A percentile compares a stretch with the other conserved stretches of the same genome.
phyloP scores from a whole-genome alignment of 2,113 vertebrate species.

The Psephotus haematonotus region DNA sequence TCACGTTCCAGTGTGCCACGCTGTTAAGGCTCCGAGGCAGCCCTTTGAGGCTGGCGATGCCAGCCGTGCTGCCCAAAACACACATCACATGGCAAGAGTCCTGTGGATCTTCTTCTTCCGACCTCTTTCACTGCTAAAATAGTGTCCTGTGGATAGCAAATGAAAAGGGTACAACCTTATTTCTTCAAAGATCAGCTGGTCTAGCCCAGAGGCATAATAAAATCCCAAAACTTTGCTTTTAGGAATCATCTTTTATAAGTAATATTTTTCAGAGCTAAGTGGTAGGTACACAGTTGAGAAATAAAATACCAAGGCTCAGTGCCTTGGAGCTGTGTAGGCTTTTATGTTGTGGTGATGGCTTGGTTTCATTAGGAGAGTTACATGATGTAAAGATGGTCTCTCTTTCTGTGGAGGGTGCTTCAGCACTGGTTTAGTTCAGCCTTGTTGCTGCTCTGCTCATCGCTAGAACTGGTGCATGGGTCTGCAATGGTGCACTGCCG shows the following conservation, averaged over 20 bases:
- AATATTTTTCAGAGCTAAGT: conserved; percentile 90
- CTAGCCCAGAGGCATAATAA: conserved; percentile 94
- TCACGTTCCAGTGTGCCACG: conserved; percentile 75
- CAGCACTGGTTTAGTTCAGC: neutral
- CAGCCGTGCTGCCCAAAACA: conserved; percentile 71
- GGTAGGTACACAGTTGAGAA: conserved; percentile 75
- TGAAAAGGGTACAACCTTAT: conserved; percentile 96
- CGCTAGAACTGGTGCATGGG: neutral
- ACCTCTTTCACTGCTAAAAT: conserved; percentile 85
- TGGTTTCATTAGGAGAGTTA: neutral
- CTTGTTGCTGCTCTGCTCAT: neutral
- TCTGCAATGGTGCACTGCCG: neutral
- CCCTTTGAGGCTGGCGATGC: conserved; percentile 78
- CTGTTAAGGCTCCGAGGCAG: conserved; percentile 77
- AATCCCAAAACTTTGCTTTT: conserved; percentile 90
- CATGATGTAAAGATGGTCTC: neutral
- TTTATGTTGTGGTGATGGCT: neutral
- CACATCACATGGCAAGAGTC: conserved; percentile 73
- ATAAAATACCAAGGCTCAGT: conserved; percentile 9
- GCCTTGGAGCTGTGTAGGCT: neutral
- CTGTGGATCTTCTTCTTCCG: conserved; percentile 74
- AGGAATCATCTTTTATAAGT: conserved; percentile 90
- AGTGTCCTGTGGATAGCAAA: conserved; percentile 87
- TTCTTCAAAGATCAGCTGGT: conserved; percentile 88
- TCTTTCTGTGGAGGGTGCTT: neutral